Conservation (phyloP, 2,113 vertebrate genomes). For the Caloenas nicobarica region DNA sequence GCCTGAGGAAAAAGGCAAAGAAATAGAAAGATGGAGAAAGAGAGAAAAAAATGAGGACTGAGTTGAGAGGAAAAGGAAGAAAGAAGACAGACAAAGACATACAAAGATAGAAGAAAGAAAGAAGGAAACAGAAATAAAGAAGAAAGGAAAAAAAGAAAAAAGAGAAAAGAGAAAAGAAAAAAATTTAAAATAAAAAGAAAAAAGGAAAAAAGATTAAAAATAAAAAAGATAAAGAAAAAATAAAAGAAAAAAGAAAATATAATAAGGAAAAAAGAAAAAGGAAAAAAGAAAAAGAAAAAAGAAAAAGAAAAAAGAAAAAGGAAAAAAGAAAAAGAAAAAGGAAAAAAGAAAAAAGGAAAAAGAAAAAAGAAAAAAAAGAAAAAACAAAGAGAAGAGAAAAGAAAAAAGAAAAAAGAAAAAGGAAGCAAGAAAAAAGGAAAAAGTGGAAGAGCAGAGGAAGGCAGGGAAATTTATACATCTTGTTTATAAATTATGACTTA, state of each 20-base stretch:
- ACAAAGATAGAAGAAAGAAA: background rate
- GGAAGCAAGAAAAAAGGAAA: rapidly evolving
- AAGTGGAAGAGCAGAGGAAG: background rate
- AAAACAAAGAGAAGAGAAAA: too few relatives aligned
- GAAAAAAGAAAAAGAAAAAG: too few relatives aligned
- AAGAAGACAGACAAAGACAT: background rate
- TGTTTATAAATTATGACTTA: background rate
- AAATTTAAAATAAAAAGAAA: background rate
- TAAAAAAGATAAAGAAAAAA: background rate
- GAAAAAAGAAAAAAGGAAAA: too few relatives aligned
- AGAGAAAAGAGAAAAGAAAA: background rate
- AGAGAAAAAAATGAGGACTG: background rate
- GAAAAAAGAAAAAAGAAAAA: too few relatives aligned
- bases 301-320: background rate
- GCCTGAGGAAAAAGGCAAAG: background rate
- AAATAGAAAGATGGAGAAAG: background rate
- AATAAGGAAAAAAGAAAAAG: too few relatives aligned
- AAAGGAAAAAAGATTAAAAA: background rate
- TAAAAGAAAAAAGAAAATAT: background rate
- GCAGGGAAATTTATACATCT: background rate
- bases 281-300: background rate
- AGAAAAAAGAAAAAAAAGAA: background rate
- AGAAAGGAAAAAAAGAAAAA: too few relatives aligned
- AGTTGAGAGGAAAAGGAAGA: background rate
- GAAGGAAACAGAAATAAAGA: too few relatives aligned